These are phyloP conservation scores for Eciton burchellii DNA, from an alignment of 1,140 invertebrate species.

Conservation along the genomic window DNA sequence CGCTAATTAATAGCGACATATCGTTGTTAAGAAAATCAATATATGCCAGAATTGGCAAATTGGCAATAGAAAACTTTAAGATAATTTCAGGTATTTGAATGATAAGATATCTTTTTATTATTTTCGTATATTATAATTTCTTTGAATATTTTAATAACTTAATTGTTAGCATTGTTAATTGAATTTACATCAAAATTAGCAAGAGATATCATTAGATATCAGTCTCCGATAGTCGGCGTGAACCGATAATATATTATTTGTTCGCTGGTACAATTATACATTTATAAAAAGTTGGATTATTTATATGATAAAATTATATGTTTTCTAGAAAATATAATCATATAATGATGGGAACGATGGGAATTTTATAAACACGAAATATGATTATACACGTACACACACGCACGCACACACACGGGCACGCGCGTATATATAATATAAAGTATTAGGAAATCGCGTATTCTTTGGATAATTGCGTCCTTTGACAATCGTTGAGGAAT, in stretches of 20 bases:
- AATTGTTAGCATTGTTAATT: not conserved
- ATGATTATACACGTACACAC: too few species aligned
- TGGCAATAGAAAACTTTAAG: too few species aligned
- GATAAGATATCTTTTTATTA: not conserved
- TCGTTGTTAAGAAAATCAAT: too few species aligned
- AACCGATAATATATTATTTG: too few species aligned
- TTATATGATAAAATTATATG: not conserved
- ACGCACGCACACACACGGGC: too few species aligned
- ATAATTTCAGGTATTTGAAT: not conserved
- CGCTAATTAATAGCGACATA: too few species aligned
- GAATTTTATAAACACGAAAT: too few species aligned
- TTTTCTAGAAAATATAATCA: not conserved
- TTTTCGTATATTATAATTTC: not conserved
- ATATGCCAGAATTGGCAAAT: too few species aligned
- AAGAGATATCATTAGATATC: slow-evolving; percentile 1
- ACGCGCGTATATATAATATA: too few species aligned
- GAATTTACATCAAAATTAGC: not conserved
- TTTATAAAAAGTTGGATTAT: too few species aligned
- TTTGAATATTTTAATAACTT: slow-evolving; percentile 11
- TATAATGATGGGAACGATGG: too few species aligned
- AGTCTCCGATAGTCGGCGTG: not conserved
- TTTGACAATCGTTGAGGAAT: not conserved
- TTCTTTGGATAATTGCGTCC: not conserved
- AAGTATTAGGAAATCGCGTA: slow-evolving; percentile 1
- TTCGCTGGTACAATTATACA: too few species aligned